These are phyloP conservation scores for Ovibos moschatus DNA, from an alignment of 2,113 vertebrate genomes.

Conservation along the genomic window DNA sequence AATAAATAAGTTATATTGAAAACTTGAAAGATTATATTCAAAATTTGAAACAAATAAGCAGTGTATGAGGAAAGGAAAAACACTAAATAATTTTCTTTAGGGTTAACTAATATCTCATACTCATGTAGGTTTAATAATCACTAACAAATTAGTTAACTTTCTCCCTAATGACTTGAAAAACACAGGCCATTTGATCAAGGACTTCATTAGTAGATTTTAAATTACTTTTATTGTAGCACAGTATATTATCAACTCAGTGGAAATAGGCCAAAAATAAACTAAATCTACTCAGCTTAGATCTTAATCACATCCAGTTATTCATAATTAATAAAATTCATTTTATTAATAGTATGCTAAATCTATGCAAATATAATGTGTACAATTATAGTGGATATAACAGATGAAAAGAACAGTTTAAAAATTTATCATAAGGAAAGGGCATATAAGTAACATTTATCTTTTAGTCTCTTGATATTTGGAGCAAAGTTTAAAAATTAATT, in stretches of 20 bases:
- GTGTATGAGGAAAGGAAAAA: not conserved
- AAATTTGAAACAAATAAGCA: constrained; percentile 9
- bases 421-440: not conserved
- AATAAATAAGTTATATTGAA: not conserved
- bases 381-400: not conserved
- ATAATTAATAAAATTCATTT: not conserved
- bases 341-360: not conserved
- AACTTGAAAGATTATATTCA: not conserved
- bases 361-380: not conserved
- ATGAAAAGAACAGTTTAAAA: not conserved
- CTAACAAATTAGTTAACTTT: constrained; percentile 38
- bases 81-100: constrained; percentile 14
- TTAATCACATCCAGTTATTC: not conserved
- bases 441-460: not conserved
- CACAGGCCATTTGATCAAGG: constrained; percentile 23
- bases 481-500: not conserved
- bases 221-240: constrained; percentile 1
- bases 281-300: not conserved
- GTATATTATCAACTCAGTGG: not conserved
- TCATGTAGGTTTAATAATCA: not conserved
- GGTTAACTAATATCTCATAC: constrained; percentile 26
- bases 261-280: not conserved
- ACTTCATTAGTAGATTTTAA: constrained; percentile 40
- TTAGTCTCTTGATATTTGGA: not conserved
- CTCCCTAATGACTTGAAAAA: not conserved